Evolutionary conservation across 2,888 invertebrate genomes (phyloP), one percentile per base, ranked within the genome.

Genomic region (Oasisia sp.): DNA sequence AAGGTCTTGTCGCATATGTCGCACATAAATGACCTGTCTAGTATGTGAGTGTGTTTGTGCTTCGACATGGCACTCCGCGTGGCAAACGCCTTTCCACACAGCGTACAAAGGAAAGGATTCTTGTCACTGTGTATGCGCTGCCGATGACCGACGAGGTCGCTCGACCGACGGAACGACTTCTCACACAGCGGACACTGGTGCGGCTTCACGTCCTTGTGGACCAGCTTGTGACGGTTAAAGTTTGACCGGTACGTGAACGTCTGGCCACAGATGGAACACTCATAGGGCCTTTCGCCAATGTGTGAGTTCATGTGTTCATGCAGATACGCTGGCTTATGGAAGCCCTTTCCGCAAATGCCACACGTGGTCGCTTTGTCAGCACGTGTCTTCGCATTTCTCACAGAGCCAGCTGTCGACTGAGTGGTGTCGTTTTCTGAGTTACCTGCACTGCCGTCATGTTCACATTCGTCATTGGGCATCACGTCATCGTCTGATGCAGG

Each of bases 1-100:
- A 74, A 74, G 27, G 74, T 74, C 92, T 92, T 92, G n/a, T 91
- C 92, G n/a, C 92, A 92, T 50, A 91, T 32, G 14, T 58, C 90
- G 56, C 92, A 92, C 14, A 91, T 58, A 12, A 91, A 91, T 14
- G 91, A 91, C 56, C 44, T 90, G 38, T 91, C 92, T 7, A 50
- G 32, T 12, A 58, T 50, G 56, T 92, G 92, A 12, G 91, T 89
- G n/a, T 91, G 56, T 38, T 32, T 56, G 58, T 92, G 92, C 32
- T 90, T 56, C 11, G 32, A 27, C 32, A 92, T 50, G 12, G 50
- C 44, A 32, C 91, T 56, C 32, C 44, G 19, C n/a, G 50, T 50
- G 32, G 56, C 50, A 38, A 92, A 92, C 45, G 91, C 38, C 32
- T 92, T 90, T 9, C 92, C 92, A 58, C 92, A 92, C 56, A 91